Conservation (phyloP, 2,888 invertebrate species). For the Octodonta nipae region DNA sequence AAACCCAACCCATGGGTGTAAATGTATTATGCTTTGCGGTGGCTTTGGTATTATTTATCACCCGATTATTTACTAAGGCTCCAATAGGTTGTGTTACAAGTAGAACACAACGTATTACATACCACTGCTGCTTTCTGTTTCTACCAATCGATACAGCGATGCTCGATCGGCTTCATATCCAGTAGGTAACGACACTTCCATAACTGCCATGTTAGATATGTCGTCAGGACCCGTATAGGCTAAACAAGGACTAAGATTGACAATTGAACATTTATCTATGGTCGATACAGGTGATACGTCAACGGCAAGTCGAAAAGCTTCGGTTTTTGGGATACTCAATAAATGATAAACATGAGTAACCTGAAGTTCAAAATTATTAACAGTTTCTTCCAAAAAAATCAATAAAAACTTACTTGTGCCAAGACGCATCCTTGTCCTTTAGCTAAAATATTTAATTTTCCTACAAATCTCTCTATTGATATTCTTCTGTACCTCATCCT, state of each 20-base stretch:
- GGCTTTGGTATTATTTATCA: no score
- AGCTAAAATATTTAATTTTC: constrained; percentile 28
- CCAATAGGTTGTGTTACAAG: no score
- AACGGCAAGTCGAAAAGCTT: constrained; percentile 40
- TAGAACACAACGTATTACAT: no score
- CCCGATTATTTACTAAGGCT: no score
- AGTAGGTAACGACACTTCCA: constrained; percentile 49
- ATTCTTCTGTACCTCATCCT: constrained; percentile 38
- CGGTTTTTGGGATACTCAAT: constrained; percentile 34
- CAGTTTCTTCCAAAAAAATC: background rate
- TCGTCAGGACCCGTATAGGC: constrained; percentile 33
- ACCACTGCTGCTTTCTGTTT: constrained; percentile 21
- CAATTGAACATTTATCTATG: constrained; percentile 37
- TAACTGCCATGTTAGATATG: constrained; percentile 46
- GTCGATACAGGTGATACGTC: constrained; percentile 34
- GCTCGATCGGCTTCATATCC: constrained; percentile 49
- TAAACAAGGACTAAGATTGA: constrained; percentile 32
- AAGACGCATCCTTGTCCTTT: constrained; percentile 44
- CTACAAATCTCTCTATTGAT: constrained; percentile 33
- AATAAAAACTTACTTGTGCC: constrained; percentile 35
- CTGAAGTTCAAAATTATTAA: constrained; percentile 25
- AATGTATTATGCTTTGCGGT: no score
- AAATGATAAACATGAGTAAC: constrained; percentile 40
- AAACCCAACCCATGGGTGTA: no score
- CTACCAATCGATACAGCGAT: constrained; percentile 42